Base-by-base conservation (phyloP, 2,888 invertebrate genomes). In the Sinelater perroti region DNA sequence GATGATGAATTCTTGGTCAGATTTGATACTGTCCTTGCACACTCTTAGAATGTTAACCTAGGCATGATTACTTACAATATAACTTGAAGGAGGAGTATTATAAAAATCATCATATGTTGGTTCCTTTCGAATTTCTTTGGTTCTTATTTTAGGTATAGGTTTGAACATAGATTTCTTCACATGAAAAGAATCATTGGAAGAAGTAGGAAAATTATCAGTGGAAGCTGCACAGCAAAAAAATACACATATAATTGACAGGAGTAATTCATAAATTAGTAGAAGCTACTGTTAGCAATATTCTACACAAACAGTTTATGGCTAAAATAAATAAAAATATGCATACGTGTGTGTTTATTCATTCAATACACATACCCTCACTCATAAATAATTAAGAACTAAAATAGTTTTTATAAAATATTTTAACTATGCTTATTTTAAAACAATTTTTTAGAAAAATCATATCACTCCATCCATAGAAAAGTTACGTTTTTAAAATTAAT, bases 91-190 rank as follows among this genome's bases (percentile, higher is more conserved):
- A 60, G 67, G 62, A 60, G 66, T 63, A 62, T 66, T 61, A 54
- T 40, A 53, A 16, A 58, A 50, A 56, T 55, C 60, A 62, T 66
- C 67, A 38, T 52, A 44, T 62, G 62, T 61, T 20, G 70, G 65
- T 63, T 74, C 75, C 70, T 70, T 71, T 66, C 62, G 68, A 60
- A 70, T 66, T 61, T 76, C 75, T 72, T 75, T 75, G 47, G 69
- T 66, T 67, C 72, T 70, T 65, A 72, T 61, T 73, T 77, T 77
- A 66, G 74, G 71, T 57, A 73, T 70, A 56, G 75, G 72, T 74
- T 75, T 77, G 67, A 72, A 69, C 65, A 74, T 67, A 62, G 70
- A 66, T 71, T 76, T 76, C 76, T 75, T 76, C 69, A 67, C 62
- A 67, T 72, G 67, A 60, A 68, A 69, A 67, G 68, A 68, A 63